phyloP scores from a whole-genome alignment of 2,797 vertebrate species.

The Oryzias dopingdopingensis region DNA sequence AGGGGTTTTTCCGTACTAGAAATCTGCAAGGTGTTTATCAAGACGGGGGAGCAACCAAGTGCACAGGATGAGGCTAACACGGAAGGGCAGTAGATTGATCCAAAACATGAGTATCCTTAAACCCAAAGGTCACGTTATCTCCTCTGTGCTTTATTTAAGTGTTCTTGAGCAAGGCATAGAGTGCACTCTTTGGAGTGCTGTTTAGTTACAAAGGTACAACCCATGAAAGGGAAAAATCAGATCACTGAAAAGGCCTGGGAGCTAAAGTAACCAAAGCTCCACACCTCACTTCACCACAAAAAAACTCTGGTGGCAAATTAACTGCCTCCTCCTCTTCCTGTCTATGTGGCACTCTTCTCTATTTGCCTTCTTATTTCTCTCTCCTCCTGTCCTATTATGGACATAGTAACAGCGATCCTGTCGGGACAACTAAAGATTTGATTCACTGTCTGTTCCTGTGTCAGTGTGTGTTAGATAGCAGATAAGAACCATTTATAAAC shows the following conservation, averaged over 20 bases:
- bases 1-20: slow-evolving; percentile 25
- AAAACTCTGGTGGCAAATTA: slow-evolving; percentile 65
- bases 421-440: slow-evolving; percentile 66
- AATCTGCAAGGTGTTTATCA: slow-evolving; percentile 42
- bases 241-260: slow-evolving; percentile 44
- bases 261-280: slow-evolving; percentile 63
- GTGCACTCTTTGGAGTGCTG: slow-evolving; percentile 38
- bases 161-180: slow-evolving; percentile 56
- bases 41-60: slow-evolving; percentile 24
- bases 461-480: slow-evolving; percentile 67
- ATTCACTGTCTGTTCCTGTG: slow-evolving; percentile 65
- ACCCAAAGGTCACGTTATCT: slow-evolving; percentile 32
- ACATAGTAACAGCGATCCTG: slow-evolving; percentile 65
- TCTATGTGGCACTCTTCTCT: slow-evolving; percentile 69
- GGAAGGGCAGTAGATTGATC: slow-evolving; percentile 28
- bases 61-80: slow-evolving; percentile 18
- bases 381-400: slow-evolving; percentile 74
- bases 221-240: slow-evolving; percentile 25
- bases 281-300: slow-evolving; percentile 64
- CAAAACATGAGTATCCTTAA: slow-evolving; percentile 36
- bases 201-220: slow-evolving; percentile 24
- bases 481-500: slow-evolving; percentile 78
- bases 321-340: slow-evolving; percentile 62
- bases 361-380: slow-evolving; percentile 51
- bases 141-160: slow-evolving; percentile 34